Base-by-base conservation (phyloP, 1,140 invertebrate species). In the Triops longicaudatus region DNA sequence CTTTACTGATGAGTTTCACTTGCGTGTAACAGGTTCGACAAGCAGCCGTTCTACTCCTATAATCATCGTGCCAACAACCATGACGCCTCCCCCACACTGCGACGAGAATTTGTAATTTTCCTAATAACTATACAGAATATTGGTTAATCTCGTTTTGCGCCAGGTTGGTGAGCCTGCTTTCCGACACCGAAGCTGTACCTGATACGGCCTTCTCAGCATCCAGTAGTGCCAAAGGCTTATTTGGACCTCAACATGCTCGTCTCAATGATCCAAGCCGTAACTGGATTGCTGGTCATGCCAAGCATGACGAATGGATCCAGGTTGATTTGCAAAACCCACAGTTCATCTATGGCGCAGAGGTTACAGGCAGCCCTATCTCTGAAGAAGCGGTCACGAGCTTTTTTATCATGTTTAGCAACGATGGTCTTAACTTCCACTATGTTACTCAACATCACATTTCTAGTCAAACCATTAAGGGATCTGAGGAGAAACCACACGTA, bases 351-450 rank as follows among this genome's bases (percentile, higher is more conserved):
- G 92, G 92, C 0, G 84, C 93, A 10, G 82, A 89, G 28, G 81
- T 93, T 77, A 88, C 89, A 79, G 93, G 93, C 26, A 81, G 80
- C 75, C 86, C 88, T 0, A 78, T 85, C 1, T 87, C 87, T 73
- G 86, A 91, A 79, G 88, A 91, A 81, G 92, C 89, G 81, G 90
- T 94, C 22, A 92, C 91, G 5, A 91, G 90, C 77, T 94, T 91
- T 79, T 86, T 88, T 79, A 84, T 94, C 6, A 82, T 91, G 75
- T 90, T 91, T 80, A 91, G 91, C 31, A 85, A 87, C 22, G 87
- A 92, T 81, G 90, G 87, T 6, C 79, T 84, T 7, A 81, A 83
- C 1, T 91, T 88, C 80, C 87, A 86, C 1, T 87, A 87, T 76
- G 82, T 90, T 4, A 82, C 81, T 9, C 83, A 83, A 12, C 78